Base-by-base conservation (phyloP, 2,888 invertebrate genomes). In the Blera fallax region DNA sequence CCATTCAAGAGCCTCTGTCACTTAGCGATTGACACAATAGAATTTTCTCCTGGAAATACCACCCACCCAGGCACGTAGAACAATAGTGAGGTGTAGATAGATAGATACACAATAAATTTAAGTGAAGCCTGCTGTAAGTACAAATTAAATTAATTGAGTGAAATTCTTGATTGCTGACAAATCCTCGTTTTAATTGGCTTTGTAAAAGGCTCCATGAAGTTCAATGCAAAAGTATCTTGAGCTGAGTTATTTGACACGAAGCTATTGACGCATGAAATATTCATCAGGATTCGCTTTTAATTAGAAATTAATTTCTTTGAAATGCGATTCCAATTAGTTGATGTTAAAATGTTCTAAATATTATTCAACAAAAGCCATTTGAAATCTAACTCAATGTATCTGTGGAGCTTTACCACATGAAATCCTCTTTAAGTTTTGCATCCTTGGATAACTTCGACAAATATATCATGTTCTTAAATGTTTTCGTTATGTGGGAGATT, bases 71-170 rank as follows among this genome's bases (percentile, higher is more conserved):
- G n/a, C n/a, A n/a, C 48, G 11, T 10, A 11, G 48, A 21, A 48
- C 21, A 48, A 48, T 48, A 4, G 6, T 14, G 2, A 10, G 8
- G 40, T 2, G 14, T 14, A n/a, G 6, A n/a, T n/a, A 34, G 1
- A 8, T n/a, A 14, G n/a, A n/a, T n/a, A n/a, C 4, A 56, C 54
- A 56, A 32, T 56, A 32, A 10, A 56, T 32, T 32, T 40, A 14
- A 65, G 50, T 21, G 24, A 74, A 43, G 40, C 64, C 18, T 7
- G 11, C 40, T 43, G 43, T 64, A 32, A 58, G 21, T 18, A 29
- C 40, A 64, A 74, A 74, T 74, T 64, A 43, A 74, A 62, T 74
- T 62, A 74, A 74, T 64, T 74, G 73, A 74, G 73, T 18, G 52
- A 52, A 52, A 52, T 32, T 52, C 21, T 43, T 64, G 52, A 54